phyloP scores from a whole-genome alignment of 2,888 invertebrate species.

The Drosophila testacea region DNA sequence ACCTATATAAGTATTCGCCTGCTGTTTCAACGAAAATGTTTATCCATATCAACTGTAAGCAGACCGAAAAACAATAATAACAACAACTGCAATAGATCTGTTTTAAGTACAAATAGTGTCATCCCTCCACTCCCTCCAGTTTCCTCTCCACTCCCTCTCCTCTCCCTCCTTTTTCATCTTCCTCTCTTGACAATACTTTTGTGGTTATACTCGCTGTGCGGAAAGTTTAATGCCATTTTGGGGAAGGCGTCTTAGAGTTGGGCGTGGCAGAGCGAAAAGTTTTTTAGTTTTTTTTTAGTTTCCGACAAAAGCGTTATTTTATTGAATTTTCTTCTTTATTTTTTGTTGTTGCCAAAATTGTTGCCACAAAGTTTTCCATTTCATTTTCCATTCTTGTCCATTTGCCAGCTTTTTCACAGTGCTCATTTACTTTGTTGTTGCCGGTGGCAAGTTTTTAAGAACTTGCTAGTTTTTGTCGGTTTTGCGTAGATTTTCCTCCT shows the following conservation, averaged over 20 bases:
- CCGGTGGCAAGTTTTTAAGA: slow-evolving; percentile 70
- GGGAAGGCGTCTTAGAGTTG: slow-evolving; percentile 22
- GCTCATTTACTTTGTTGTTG: slow-evolving; percentile 60
- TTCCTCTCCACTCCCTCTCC: neutral
- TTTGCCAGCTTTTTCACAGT: slow-evolving; percentile 48
- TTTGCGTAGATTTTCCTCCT: slow-evolving; percentile 50
- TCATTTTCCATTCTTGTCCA: slow-evolving; percentile 68
- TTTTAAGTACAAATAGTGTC: slow-evolving; percentile 73
- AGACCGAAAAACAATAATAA: slow-evolving; percentile 46
- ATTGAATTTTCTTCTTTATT: slow-evolving; percentile 64
- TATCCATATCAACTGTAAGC: slow-evolving; percentile 73
- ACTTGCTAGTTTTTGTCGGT: slow-evolving; percentile 60
- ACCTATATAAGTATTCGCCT: slow-evolving; percentile 11
- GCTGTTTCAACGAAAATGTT: slow-evolving; percentile 67
- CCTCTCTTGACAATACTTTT: slow-evolving; percentile 50
- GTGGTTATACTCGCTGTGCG: slow-evolving; percentile 70
- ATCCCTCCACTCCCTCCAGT: slow-evolving; percentile 32
- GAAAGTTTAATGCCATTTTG: slow-evolving; percentile 56
- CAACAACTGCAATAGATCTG: slow-evolving; percentile 69
- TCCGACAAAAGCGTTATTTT: slow-evolving; percentile 77
- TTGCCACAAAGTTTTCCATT: slow-evolving; percentile 78
- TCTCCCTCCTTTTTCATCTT: neutral
- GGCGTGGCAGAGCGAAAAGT: slow-evolving; percentile 61
- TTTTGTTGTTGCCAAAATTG: slow-evolving; percentile 39
- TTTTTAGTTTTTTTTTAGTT: slow-evolving; percentile 48